These are phyloP conservation scores for Brachionus rubens DNA, from an alignment of 1,140 invertebrate genomes.

Conservation along the genomic window DNA sequence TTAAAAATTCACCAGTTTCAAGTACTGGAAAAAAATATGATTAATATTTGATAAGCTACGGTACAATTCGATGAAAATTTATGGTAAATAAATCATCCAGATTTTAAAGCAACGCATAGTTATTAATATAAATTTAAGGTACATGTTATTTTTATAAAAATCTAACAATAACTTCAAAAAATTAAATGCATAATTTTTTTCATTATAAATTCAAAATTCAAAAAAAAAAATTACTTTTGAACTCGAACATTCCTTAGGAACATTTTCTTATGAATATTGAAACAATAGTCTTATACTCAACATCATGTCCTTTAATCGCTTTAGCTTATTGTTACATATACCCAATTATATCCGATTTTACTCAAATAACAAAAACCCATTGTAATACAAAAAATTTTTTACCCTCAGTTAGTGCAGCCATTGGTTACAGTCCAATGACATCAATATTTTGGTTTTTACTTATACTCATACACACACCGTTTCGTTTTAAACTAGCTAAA, in stretches of 20 bases:
- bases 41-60: too few species aligned
- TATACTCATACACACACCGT: slow-evolving; percentile 37
- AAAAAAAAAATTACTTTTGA: not conserved
- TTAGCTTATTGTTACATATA: slow-evolving; percentile 15
- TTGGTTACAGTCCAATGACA: slow-evolving; percentile 6
- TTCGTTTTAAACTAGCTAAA: slow-evolving; percentile 29
- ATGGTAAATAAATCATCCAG: too few species aligned
- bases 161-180: not conserved
- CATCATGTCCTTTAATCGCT: not conserved
- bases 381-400: slow-evolving; percentile 30
- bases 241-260: not conserved
- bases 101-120: too few species aligned
- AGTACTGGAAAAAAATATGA: too few species aligned
- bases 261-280: not conserved
- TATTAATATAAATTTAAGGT: too few species aligned
- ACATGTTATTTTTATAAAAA: not conserved
- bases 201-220: not conserved
- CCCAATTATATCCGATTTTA: slow-evolving; percentile 17
- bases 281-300: not conserved
- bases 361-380: slow-evolving; percentile 7
- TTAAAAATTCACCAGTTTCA: too few species aligned
- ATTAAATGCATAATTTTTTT: not conserved
- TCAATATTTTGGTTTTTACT: slow-evolving; percentile 24
- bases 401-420: slow-evolving; percentile 42
- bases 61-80: too few species aligned